Evolutionary conservation across 2,797 vertebrate genomes (phyloP).

Genomic region (Somateria mollissima): DNA sequence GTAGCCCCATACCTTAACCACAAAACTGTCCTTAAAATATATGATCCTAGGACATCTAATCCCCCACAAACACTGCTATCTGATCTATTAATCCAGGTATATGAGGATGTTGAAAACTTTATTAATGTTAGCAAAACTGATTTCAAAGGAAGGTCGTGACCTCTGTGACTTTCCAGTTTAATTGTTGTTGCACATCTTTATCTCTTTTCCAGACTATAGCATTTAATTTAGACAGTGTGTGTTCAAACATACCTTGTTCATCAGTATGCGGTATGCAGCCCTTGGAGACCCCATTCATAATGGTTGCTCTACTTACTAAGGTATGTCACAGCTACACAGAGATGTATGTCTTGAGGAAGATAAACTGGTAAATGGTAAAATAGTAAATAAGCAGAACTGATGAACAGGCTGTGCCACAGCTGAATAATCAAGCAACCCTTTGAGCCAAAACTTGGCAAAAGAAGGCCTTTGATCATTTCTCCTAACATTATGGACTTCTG

Average conservation of each 20-base stretch:
- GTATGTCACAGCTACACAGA: background rate
- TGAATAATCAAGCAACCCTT: background rate
- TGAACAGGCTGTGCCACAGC: background rate
- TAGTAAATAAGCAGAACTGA: background rate
- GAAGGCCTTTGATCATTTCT: background rate
- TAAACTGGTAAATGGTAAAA: background rate
- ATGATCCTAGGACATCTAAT: background rate
- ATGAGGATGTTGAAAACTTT: background rate
- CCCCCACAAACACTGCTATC: background rate
- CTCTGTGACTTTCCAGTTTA: background rate
- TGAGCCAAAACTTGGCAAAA: background rate
- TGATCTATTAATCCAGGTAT: background rate
- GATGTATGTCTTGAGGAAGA: background rate
- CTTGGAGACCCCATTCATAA: background rate
- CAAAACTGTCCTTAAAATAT: background rate
- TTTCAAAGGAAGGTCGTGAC: background rate
- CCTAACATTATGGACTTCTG: background rate
- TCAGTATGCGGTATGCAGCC: background rate
- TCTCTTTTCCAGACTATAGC: background rate
- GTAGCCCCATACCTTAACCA: background rate
- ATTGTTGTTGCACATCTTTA: background rate
- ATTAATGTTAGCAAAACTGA: background rate
- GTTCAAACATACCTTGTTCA: background rate
- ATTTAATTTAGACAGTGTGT: background rate
- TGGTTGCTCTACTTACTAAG: background rate